A percentile compares a stretch with the other conserved stretches of the same genome.
phyloP scores from a whole-genome alignment of 2,888 invertebrate genomes.

The Stenoptilia bipunctidactyla region DNA sequence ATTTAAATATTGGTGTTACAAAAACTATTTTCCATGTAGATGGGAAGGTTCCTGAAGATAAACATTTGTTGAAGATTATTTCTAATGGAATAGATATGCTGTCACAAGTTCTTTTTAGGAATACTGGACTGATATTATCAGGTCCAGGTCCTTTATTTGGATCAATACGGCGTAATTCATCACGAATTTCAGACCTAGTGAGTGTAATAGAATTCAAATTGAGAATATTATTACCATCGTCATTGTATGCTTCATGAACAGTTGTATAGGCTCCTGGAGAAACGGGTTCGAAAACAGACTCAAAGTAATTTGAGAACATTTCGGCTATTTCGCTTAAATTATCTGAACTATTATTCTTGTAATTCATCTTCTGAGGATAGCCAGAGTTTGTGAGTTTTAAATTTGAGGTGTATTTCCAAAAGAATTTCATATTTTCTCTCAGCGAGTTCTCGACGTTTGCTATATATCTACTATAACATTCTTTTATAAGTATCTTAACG shows the following conservation, averaged over 20 bases:
- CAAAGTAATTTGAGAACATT: neutral
- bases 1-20: slow-evolving; percentile 12
- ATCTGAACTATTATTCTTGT: neutral
- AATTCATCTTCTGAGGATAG: neutral
- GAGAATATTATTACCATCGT: neutral
- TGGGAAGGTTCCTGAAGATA: slow-evolving; percentile 12
- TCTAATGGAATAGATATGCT: neutral
- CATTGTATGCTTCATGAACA: neutral
- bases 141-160: slow-evolving; percentile 1
- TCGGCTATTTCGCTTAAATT: neutral
- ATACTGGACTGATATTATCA: neutral
- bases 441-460: neutral
- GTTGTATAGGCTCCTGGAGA: neutral
- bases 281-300: neutral
- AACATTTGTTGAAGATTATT: slow-evolving; percentile 6
- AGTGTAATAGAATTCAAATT: neutral
- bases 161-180: neutral
- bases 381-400: no score
- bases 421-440: slow-evolving; percentile 1
- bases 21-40: slow-evolving; percentile 10
- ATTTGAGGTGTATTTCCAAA: no score
- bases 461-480: neutral
- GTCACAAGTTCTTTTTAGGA: neutral
- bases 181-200: neutral
- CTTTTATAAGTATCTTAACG: neutral